Evolutionary conservation across 2,888 invertebrate genomes (phyloP).

Genomic region (Noctua fimbriata): DNA sequence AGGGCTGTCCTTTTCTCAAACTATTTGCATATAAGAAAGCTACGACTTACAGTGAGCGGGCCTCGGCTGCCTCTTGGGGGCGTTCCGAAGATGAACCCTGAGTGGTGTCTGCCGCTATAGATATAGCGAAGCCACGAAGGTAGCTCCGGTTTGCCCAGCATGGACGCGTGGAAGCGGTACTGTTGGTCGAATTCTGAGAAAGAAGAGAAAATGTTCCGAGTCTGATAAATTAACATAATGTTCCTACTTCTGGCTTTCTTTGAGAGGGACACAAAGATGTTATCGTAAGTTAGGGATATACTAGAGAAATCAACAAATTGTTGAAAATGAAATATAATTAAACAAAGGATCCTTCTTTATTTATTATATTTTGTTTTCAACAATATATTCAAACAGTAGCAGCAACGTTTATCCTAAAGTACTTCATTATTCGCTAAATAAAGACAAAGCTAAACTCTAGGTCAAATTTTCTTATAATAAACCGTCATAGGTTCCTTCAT

Average conservation of each 20-base stretch:
- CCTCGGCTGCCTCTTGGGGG: slow-evolving; percentile 91
- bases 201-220: slow-evolving; percentile 6
- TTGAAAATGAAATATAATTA: not conserved
- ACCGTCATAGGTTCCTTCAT: not conserved
- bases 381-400: not conserved
- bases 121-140: slow-evolving; percentile 96
- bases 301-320: not conserved
- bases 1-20: not conserved
- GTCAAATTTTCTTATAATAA: not conserved
- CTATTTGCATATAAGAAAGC: not conserved
- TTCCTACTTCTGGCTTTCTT: too few species aligned
- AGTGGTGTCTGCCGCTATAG: slow-evolving; percentile 94
- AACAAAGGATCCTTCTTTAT: not conserved
- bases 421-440: not conserved
- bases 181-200: slow-evolving; percentile 90
- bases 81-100: slow-evolving; percentile 96
- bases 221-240: not conserved
- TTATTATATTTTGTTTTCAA: too few species aligned
- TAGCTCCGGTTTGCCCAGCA: slow-evolving; percentile 95
- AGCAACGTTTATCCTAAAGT: not conserved
- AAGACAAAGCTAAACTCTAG: not conserved
- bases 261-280: too few species aligned
- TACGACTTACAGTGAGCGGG: slow-evolving; percentile 77
- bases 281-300: not conserved
- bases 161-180: slow-evolving; percentile 93